Evolutionary conservation across 1,140 invertebrate genomes (phyloP).

Genomic region (Zelostemma sp.): DNA sequence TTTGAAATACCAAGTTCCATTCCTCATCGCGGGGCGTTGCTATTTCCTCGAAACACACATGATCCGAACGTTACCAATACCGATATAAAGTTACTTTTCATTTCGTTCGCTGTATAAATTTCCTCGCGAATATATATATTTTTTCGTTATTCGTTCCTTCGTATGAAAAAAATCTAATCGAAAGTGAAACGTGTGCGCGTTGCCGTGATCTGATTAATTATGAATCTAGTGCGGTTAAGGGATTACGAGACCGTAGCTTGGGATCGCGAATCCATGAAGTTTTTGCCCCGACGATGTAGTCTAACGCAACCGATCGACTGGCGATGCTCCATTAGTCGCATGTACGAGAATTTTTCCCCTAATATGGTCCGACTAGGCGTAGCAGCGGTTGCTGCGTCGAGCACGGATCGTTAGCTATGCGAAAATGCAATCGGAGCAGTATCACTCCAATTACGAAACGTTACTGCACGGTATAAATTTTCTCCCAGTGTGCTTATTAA

Average conservation of each 20-base stretch:
- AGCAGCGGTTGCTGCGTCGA: slow-evolving; percentile 30
- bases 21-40: slow-evolving; percentile 20
- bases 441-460: slow-evolving; percentile 65
- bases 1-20: slow-evolving; percentile 48
- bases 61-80: slow-evolving; percentile 13
- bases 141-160: slow-evolving; percentile 16
- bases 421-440: slow-evolving; percentile 58
- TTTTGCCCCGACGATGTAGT: slow-evolving; percentile 45
- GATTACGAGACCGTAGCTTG: slow-evolving; percentile 56
- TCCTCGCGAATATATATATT: too few relatives aligned
- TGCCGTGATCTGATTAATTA: slow-evolving; percentile 54
- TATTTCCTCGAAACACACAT: slow-evolving; percentile 20
- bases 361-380: slow-evolving; percentile 59
- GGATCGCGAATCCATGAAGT: slow-evolving; percentile 49
- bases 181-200: slow-evolving; percentile 37
- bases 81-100: slow-evolving; percentile 19
- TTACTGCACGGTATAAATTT: slow-evolving; percentile 58
- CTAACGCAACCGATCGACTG: slow-evolving; percentile 41
- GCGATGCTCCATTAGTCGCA: slow-evolving; percentile 41
- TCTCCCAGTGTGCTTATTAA: slow-evolving; percentile 46
- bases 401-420: slow-evolving; percentile 46
- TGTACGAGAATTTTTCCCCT: slow-evolving; percentile 55
- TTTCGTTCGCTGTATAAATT: too few relatives aligned
- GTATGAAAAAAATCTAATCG: slow-evolving; percentile 28
- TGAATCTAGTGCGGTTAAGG: slow-evolving; percentile 46